phyloP scores from a whole-genome alignment of 2,888 invertebrate species.

The Dinocampus coccinellae region DNA sequence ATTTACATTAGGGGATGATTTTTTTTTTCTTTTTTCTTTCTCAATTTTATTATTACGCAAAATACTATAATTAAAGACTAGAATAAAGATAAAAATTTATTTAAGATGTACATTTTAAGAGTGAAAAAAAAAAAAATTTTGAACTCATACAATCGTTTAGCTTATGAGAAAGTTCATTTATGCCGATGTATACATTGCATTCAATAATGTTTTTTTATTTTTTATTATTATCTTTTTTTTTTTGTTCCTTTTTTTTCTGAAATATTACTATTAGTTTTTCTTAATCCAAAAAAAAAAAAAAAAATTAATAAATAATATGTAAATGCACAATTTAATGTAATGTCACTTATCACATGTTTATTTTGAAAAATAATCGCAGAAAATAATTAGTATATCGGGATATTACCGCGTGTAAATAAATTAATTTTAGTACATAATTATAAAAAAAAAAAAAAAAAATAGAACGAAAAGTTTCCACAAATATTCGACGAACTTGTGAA shows the following conservation, averaged over 20 bases:
- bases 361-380: background rate
- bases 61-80: background rate
- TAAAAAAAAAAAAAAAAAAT: no score
- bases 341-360: background rate
- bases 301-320: background rate
- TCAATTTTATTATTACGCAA: background rate
- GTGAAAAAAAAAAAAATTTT: background rate
- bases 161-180: background rate
- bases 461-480: background rate
- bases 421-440: background rate
- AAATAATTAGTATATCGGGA: background rate
- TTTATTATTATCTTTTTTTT: background rate
- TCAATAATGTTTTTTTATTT: background rate
- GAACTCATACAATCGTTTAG: background rate
- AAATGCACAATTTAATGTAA: background rate
- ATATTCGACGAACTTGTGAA: background rate
- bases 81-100: slow-evolving; percentile 14
- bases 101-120: slow-evolving; percentile 12
- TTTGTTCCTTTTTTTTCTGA: background rate
- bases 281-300: no score
- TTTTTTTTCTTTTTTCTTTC: no score
- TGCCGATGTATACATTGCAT: background rate
- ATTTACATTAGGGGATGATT: no score
- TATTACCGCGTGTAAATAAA: background rate
- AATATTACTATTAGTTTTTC: background rate